Percentiles rank a stretch among this genome's conserved stretches.
These are phyloP conservation scores for Epirrhoe alternata DNA, from an alignment of 2,888 invertebrate genomes.

Conservation along the genomic window DNA sequence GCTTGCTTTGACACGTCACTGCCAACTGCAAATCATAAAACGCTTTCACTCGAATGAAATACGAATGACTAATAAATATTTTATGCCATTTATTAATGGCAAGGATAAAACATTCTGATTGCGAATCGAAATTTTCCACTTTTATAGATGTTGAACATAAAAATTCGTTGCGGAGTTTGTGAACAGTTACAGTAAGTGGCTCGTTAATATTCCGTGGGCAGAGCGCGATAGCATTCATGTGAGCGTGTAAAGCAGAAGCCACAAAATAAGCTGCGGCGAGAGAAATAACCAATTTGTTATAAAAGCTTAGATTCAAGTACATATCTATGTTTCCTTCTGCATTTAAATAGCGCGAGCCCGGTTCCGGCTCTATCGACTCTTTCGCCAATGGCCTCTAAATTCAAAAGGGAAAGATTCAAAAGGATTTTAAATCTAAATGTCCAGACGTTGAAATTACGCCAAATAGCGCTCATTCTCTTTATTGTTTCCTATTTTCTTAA, in stretches of 20 bases:
- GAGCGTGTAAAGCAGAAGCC: conserved; percentile 54
- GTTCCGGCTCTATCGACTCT: conserved; percentile 7
- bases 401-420: too few species aligned
- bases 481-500: conserved; percentile 9
- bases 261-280: conserved; percentile 43
- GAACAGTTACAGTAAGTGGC: conserved; percentile 64
- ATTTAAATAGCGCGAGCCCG: neutral
- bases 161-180: conserved; percentile 56
- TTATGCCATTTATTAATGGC: conserved; percentile 41
- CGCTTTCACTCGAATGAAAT: conserved; percentile 39
- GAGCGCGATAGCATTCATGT: conserved; percentile 64
- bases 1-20: conserved; percentile 34
- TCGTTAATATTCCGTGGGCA: conserved; percentile 67
- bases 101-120: conserved; percentile 50
- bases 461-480: conserved; percentile 12
- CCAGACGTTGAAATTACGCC: conserved; percentile 10
- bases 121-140: conserved; percentile 50
- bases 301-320: conserved; percentile 3
- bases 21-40: conserved; percentile 36
- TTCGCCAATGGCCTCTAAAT: neutral
- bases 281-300: conserved; percentile 33
- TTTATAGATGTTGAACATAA: conserved; percentile 55
- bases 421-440: conserved; percentile 7
- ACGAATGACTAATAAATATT: conserved; percentile 41
- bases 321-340: too few species aligned